Percentiles rank a stretch among this genome's conserved stretches.
These are phyloP conservation scores for Geophilus truncorum DNA, from an alignment of 2,888 invertebrate genomes.

Conservation along the genomic window DNA sequence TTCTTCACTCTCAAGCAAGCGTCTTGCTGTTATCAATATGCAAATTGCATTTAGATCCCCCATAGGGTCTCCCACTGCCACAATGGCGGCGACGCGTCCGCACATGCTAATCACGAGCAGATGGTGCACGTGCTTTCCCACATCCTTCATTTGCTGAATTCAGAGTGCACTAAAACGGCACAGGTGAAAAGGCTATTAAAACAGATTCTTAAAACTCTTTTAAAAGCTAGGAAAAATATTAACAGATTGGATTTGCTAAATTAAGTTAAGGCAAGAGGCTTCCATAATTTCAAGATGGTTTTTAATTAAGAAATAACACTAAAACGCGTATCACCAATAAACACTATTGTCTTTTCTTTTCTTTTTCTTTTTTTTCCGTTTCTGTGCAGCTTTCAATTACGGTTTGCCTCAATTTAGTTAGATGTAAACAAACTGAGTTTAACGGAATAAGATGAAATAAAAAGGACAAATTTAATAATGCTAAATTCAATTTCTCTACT, in stretches of 20 bases:
- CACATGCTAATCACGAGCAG: slow-evolving; percentile 16
- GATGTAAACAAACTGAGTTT: background rate
- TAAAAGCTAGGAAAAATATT: too few relatives aligned
- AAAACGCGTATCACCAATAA: too few relatives aligned
- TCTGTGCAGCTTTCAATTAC: too few relatives aligned
- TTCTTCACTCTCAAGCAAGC: background rate
- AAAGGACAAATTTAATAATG: background rate
- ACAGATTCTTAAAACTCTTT: background rate
- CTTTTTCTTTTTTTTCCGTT: too few relatives aligned
- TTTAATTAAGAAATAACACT: background rate
- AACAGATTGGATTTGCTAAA: background rate
- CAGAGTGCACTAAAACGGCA: background rate
- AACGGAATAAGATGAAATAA: background rate
- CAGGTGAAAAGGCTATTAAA: slow-evolving; percentile 1
- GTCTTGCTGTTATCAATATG: slow-evolving; percentile 15
- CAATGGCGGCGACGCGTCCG: slow-evolving; percentile 16
- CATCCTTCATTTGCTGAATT: background rate
- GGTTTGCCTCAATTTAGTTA: too few relatives aligned
- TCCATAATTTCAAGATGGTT: background rate
- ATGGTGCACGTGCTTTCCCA: background rate
- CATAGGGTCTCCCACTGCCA: background rate
- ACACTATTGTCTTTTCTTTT: too few relatives aligned
- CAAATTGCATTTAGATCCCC: slow-evolving; percentile 20
- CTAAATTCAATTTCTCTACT: background rate
- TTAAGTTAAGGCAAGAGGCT: background rate